Evolutionary conservation across 2,888 invertebrate species (phyloP).

Genomic region (Pollenia amentaria): DNA sequence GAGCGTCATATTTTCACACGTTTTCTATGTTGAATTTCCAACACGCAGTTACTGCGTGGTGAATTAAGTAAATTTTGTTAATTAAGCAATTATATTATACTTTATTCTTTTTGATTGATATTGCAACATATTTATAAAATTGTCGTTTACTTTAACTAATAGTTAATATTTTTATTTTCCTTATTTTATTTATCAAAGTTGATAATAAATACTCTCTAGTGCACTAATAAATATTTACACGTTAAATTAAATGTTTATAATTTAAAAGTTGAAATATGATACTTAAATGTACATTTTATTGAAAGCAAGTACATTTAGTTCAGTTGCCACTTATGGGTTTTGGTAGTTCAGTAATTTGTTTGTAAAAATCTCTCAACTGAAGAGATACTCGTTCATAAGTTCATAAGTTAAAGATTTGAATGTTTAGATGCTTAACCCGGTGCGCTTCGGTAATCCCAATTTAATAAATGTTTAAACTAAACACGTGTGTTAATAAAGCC

Average conservation of each 20-base stretch:
- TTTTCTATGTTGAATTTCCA: no score
- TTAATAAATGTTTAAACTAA: no score
- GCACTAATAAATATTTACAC: conserved; percentile 4
- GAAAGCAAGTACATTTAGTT: not conserved
- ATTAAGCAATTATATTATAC: conserved; percentile 42
- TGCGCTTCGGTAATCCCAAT: no score
- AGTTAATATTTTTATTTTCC: conserved; percentile 12
- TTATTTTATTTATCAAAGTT: not conserved
- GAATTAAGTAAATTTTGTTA: no score
- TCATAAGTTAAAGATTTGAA: no score
- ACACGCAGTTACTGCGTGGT: no score
- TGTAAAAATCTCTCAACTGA: not conserved
- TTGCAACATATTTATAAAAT: not conserved
- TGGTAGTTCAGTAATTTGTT: not conserved
- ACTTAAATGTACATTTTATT: not conserved
- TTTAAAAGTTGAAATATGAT: not conserved
- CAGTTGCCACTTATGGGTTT: not conserved
- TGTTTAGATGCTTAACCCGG: no score
- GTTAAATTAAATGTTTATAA: not conserved
- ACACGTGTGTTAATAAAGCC: no score
- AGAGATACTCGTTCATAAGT: no score
- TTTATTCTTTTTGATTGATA: conserved; percentile 19
- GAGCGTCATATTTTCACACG: no score
- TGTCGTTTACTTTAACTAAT: conserved; percentile 12
- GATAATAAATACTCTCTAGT: not conserved